Evolutionary conservation across 2,888 invertebrate genomes (phyloP).

Genomic region (Synergus japonicus): DNA sequence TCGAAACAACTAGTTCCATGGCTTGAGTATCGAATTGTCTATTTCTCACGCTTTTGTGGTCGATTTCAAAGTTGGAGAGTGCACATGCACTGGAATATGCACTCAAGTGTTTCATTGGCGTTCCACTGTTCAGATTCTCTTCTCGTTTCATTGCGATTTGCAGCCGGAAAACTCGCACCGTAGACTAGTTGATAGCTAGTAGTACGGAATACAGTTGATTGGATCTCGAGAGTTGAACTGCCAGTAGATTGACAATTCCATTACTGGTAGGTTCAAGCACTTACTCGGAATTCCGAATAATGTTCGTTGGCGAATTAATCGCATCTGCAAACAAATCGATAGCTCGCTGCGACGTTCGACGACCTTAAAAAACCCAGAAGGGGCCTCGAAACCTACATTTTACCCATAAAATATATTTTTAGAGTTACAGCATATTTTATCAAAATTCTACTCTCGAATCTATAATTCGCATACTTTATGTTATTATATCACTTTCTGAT

Average conservation of each 20-base stretch:
- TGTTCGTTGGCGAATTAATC: slow-evolving; percentile 27
- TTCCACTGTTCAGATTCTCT: slow-evolving; percentile 14
- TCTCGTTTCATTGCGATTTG: slow-evolving; percentile 4
- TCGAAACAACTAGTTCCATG: slow-evolving; percentile 10
- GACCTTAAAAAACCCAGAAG: neutral
- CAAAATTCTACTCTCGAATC: neutral
- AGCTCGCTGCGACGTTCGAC: slow-evolving; percentile 5
- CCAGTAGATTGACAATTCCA: slow-evolving; percentile 52
- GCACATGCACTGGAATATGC: slow-evolving; percentile 19
- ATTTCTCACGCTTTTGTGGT: slow-evolving; percentile 23
- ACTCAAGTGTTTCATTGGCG: slow-evolving; percentile 3
- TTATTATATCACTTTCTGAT: neutral
- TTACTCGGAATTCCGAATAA: slow-evolving; percentile 6
- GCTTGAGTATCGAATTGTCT: slow-evolving; percentile 14
- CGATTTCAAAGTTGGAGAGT: slow-evolving; percentile 12
- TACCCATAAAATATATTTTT: neutral
- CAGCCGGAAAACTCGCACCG: neutral
- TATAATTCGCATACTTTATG: neutral
- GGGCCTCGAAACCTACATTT: neutral
- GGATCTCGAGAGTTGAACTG: slow-evolving; percentile 16
- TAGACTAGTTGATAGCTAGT: slow-evolving; percentile 2
- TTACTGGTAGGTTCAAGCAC: slow-evolving; percentile 46
- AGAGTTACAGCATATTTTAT: neutral
- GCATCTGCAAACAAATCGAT: slow-evolving; percentile 33
- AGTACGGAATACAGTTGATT: slow-evolving; percentile 23